phyloP scores from a whole-genome alignment of 1,140 invertebrate species.

The Alviniconcha marisindica region DNA sequence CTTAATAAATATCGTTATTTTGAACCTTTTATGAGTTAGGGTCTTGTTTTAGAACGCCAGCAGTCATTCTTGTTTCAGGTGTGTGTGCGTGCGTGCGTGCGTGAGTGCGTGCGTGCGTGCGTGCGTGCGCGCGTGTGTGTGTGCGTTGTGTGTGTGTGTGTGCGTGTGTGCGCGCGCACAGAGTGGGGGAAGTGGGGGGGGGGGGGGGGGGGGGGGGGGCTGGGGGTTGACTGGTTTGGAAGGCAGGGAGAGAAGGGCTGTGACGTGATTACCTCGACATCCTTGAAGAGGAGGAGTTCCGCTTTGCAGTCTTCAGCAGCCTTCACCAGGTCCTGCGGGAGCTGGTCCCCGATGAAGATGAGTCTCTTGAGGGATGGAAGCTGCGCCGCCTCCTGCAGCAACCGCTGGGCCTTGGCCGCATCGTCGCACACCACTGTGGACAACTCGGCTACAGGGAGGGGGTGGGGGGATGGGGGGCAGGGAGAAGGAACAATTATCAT shows the following conservation, averaged over 20 bases:
- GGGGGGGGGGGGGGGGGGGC: no score
- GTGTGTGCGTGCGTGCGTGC: constrained; percentile 1
- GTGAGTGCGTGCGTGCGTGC: background rate
- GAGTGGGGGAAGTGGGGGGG: no score
- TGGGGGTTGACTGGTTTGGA: background rate
- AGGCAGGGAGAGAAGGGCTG: no score
- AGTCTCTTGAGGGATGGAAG: constrained; percentile 52
- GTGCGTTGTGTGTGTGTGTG: no score
- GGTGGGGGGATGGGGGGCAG: background rate
- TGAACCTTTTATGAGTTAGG: no score
- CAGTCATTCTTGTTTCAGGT: no score
- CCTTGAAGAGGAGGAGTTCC: constrained; percentile 47
- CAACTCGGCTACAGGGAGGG: constrained; percentile 66
- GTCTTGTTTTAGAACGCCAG: no score
- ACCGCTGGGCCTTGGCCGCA: constrained; percentile 85
- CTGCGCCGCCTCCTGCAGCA: constrained; percentile 81
- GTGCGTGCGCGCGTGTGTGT: no score
- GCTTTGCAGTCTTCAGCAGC: constrained; percentile 42
- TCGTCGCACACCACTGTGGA: constrained; percentile 89
- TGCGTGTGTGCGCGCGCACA: no score
- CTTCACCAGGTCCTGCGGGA: constrained; percentile 40
- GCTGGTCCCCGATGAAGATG: constrained; percentile 47
- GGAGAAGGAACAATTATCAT: no score
- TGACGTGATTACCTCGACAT: constrained; percentile 54
- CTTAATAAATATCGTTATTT: no score